phyloP scores from a whole-genome alignment of 2,888 invertebrate genomes.

The Thumatha senex region DNA sequence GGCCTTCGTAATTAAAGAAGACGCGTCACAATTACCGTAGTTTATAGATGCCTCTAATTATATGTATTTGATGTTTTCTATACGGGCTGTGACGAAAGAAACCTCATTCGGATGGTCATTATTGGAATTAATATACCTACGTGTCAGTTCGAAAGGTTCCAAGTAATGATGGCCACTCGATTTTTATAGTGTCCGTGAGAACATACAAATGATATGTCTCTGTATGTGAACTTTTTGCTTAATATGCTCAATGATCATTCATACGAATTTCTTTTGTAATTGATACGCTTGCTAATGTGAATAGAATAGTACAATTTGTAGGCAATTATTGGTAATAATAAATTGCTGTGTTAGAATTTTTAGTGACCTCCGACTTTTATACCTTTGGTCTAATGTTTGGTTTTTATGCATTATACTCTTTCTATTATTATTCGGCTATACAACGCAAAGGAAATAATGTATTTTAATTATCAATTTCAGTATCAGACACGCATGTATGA shows the following conservation, averaged over 20 bases:
- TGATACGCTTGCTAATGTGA: conserved; percentile 58
- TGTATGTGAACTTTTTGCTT: conserved; percentile 59
- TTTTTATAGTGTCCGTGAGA: conserved; percentile 79
- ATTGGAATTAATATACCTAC: conserved; percentile 82
- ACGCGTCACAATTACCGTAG: conserved; percentile 78
- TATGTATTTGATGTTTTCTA: conserved; percentile 81
- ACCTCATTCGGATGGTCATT: conserved; percentile 74
- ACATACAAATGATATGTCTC: conserved; percentile 75
- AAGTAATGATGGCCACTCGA: conserved; percentile 69
- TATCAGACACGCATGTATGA: too few relatives aligned
- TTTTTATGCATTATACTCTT: conserved; percentile 20
- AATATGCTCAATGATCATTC: conserved; percentile 57
- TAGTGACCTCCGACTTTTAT: conserved; percentile 33
- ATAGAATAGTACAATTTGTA: conserved; percentile 39
- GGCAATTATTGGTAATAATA: conserved; percentile 42
- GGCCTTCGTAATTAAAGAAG: conserved; percentile 80
- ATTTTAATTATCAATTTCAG: too few relatives aligned
- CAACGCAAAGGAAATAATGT: background rate
- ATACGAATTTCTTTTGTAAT: conserved; percentile 53
- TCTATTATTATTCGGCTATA: background rate
- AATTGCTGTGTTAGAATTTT: conserved; percentile 25
- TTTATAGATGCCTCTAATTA: conserved; percentile 81
- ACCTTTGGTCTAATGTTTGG: conserved; percentile 12
- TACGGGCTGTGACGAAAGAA: conserved; percentile 79
- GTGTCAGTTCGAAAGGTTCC: conserved; percentile 79